phyloP scores from a whole-genome alignment of 2,797 vertebrate genomes.

The Bryconaethiops microstoma region DNA sequence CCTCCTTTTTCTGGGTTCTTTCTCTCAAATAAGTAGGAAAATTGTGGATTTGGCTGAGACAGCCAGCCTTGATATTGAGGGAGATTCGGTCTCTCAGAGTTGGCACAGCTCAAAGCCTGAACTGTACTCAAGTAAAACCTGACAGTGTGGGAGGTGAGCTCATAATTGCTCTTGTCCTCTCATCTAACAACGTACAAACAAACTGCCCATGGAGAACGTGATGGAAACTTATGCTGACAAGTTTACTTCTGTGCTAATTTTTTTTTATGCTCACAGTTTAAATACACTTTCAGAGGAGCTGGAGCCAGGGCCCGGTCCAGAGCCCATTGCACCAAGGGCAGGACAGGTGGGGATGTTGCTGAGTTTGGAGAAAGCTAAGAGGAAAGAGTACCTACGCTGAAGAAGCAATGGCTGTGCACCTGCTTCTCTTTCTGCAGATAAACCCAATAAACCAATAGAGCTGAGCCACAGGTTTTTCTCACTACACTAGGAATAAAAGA shows the following conservation, averaged over 20 bases:
- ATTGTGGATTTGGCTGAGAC: neutral
- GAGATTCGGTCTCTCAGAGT: conserved; percentile 28
- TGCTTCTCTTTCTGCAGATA: conserved; percentile 47
- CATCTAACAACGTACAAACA: conserved; percentile 33
- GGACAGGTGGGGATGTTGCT: conserved; percentile 43
- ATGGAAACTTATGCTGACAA: neutral
- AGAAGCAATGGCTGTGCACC: conserved; percentile 66
- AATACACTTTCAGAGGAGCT: conserved; percentile 6
- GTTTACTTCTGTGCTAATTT: neutral
- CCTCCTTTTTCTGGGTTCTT: conserved; percentile 17
- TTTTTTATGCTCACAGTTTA: neutral
- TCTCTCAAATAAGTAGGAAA: conserved; percentile 36
- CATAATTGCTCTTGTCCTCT: conserved; percentile 44
- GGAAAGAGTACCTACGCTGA: conserved; percentile 49
- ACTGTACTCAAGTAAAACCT: conserved; percentile 7
- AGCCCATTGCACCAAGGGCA: neutral
- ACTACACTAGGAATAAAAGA: conserved; percentile 25
- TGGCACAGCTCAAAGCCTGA: conserved; percentile 13
- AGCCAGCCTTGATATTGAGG: neutral
- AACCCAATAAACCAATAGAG: conserved; percentile 50
- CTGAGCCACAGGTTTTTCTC: conserved; percentile 49
- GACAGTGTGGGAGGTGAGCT: conserved; percentile 29
- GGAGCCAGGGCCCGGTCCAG: neutral
- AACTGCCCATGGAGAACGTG: conserved; percentile 11
- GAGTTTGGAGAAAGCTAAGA: conserved; percentile 40